A percentile compares a stretch with the other conserved stretches of the same genome.
phyloP scores from a whole-genome alignment of 1,140 invertebrate genomes.

The Calliopsis andreniformis region DNA sequence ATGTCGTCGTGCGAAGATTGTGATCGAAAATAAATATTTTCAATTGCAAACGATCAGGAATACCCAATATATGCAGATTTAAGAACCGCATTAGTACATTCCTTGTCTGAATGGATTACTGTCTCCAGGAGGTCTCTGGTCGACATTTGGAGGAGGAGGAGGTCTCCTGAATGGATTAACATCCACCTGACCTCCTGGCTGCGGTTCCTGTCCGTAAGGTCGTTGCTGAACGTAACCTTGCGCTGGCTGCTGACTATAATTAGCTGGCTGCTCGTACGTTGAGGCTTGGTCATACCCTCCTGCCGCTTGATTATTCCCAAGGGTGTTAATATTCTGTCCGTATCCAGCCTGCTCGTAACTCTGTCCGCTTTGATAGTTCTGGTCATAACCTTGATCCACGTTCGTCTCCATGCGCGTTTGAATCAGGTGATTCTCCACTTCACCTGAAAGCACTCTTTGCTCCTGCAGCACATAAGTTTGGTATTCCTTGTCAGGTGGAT shows the following conservation, averaged over 20 bases:
- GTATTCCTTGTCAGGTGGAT: slow-evolving; percentile 95
- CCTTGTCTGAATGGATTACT: slow-evolving; percentile 84
- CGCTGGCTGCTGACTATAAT: slow-evolving; percentile 64
- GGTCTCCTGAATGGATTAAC: slow-evolving; percentile 84
- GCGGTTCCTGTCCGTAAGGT: slow-evolving; percentile 63
- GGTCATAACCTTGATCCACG: slow-evolving; percentile 82
- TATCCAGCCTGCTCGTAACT: slow-evolving; percentile 74
- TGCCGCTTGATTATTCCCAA: slow-evolving; percentile 60
- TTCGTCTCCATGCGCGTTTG: slow-evolving; percentile 86
- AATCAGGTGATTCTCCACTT: slow-evolving; percentile 89
- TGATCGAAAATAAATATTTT: not conserved
- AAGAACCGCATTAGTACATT: slow-evolving; percentile 71
- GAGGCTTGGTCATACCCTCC: slow-evolving; percentile 78
- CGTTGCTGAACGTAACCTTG: slow-evolving; percentile 66
- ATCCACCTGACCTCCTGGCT: slow-evolving; percentile 62
- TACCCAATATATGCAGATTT: slow-evolving; percentile 10
- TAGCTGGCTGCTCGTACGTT: slow-evolving; percentile 73
- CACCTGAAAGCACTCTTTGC: slow-evolving; percentile 86
- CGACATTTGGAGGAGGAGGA: slow-evolving; percentile 53
- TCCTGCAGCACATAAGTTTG: slow-evolving; percentile 97
- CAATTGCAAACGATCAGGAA: slow-evolving; percentile 16
- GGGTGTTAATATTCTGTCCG: slow-evolving; percentile 58
- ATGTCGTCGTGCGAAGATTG: slow-evolving; percentile 4
- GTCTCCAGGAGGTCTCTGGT: slow-evolving; percentile 74
- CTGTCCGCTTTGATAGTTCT: slow-evolving; percentile 72